Percentiles rank a stretch among this genome's conserved stretches.
phyloP scores from a whole-genome alignment of 2,797 vertebrate genomes.

The Coendou prehensilis region DNA sequence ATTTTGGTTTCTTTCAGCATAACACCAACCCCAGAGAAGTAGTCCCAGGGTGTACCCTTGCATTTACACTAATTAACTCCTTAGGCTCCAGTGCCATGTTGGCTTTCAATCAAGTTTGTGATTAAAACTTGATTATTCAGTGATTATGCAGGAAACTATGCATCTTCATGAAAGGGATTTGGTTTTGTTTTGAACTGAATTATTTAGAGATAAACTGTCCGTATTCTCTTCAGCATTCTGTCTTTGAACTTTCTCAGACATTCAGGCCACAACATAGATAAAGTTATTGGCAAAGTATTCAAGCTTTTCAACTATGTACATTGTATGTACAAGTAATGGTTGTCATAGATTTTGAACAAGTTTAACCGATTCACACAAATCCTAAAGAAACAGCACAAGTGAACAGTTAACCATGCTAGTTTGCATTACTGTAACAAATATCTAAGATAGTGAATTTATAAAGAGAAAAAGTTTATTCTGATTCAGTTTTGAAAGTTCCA shows the following conservation, averaged over 20 bases:
- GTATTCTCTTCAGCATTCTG: not conserved
- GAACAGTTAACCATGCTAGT: not conserved
- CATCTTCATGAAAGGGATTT: not conserved
- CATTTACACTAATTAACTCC: slow-evolving; percentile 52
- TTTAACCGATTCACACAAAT: slow-evolving; percentile 17
- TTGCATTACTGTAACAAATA: not conserved
- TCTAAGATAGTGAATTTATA: not conserved
- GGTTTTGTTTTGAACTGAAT: slow-evolving; percentile 33
- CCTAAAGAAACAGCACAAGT: not conserved
- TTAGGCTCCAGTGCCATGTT: not conserved
- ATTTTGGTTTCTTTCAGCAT: slow-evolving; percentile 73
- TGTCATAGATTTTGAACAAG: slow-evolving; percentile 47
- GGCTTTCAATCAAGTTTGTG: slow-evolving; percentile 53
- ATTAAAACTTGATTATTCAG: slow-evolving; percentile 35
- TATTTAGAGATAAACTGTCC: slow-evolving; percentile 15
- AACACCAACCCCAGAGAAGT: slow-evolving; percentile 28
- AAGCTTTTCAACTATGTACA: slow-evolving; percentile 34
- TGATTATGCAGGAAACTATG: slow-evolving; percentile 1
- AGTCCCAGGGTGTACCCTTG: slow-evolving; percentile 40
- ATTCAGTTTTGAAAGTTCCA: not conserved
- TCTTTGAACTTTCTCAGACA: not conserved
- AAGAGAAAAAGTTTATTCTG: not conserved
- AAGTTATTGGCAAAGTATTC: not conserved
- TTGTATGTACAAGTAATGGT: not conserved
- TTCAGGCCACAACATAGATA: not conserved